phyloP scores from a whole-genome alignment of 2,888 invertebrate species.

The Brachyopa scutellaris region DNA sequence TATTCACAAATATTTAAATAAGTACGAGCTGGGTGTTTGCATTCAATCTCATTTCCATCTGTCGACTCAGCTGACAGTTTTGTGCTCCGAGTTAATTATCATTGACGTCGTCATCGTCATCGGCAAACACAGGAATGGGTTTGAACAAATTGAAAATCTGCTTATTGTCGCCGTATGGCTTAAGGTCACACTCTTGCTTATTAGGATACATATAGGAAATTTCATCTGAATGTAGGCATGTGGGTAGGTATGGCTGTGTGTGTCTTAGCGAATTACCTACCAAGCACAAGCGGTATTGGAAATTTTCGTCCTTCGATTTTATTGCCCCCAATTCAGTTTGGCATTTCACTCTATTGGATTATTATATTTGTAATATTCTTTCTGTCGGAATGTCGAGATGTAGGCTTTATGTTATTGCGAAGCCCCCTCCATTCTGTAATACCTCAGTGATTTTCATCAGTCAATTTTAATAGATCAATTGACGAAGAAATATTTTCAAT shows the following conservation, averaged over 20 bases:
- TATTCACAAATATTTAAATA: constrained; percentile 31
- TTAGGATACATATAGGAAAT: constrained; percentile 40
- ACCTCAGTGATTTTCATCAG: constrained; percentile 6
- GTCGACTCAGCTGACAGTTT: constrained; percentile 13
- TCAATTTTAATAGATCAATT: background rate
- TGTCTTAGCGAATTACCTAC: too few species aligned
- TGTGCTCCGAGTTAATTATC: constrained; percentile 35
- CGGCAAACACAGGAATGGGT: constrained; percentile 29
- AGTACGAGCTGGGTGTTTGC: constrained; percentile 12
- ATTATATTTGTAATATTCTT: background rate
- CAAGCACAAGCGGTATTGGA: background rate
- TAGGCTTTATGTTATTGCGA: background rate
- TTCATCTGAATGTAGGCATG: constrained; percentile 35
- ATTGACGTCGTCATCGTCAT: constrained; percentile 8
- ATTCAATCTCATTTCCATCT: constrained; percentile 10
- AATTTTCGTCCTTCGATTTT: constrained; percentile 20
- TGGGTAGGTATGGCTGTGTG: constrained; percentile 3
- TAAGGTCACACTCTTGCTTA: constrained; percentile 52
- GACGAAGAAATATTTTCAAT: background rate
- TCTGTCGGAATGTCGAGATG: background rate
- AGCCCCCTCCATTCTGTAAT: too few species aligned
- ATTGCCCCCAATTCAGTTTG: background rate
- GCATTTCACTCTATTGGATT: background rate
- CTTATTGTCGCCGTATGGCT: constrained; percentile 52
- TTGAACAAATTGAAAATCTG: constrained; percentile 48